A percentile compares a stretch with the other conserved stretches of the same genome.
Evolutionary conservation across 2,888 invertebrate genomes (phyloP).

Genomic region (Pachymerium ferrugineum): DNA sequence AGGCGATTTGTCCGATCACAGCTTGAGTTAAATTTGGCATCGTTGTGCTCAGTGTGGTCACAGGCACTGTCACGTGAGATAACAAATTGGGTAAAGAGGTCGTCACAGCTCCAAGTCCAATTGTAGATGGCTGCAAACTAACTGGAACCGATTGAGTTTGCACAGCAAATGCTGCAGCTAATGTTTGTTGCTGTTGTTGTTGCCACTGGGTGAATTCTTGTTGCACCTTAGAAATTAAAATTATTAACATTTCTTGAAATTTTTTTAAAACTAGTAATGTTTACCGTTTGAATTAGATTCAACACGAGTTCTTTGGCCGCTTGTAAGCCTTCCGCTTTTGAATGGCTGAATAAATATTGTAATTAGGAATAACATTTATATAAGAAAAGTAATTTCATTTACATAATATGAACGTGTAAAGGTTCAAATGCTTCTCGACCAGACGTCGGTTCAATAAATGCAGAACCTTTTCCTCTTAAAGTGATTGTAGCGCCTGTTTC

Average conservation of each 20-base stretch:
- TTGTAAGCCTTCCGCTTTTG: constrained; percentile 61
- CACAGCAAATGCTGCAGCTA: constrained; percentile 33
- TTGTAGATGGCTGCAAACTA: constrained; percentile 33
- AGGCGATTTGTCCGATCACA: not conserved
- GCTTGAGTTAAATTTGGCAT: constrained; percentile 23
- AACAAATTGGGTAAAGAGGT: constrained; percentile 32
- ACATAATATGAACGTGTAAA: constrained; percentile 68
- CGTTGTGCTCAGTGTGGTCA: constrained; percentile 32
- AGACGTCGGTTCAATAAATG: constrained; percentile 55
- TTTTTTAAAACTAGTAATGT: not conserved
- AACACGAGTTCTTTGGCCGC: constrained; percentile 67
- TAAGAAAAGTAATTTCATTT: constrained; percentile 42
- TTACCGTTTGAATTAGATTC: constrained; percentile 67
- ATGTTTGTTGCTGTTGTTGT: constrained; percentile 36
- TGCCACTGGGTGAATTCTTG: constrained; percentile 37
- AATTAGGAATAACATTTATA: not conserved
- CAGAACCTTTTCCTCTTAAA: constrained; percentile 63
- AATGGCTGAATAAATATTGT: constrained; percentile 53
- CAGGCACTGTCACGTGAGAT: constrained; percentile 28
- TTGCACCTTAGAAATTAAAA: constrained; percentile 30
- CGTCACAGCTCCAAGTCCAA: constrained; percentile 21
- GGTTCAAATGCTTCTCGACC: constrained; percentile 63
- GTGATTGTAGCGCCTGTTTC: constrained; percentile 73
- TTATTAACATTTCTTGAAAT: not conserved
- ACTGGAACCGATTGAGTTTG: constrained; percentile 33